Conservation (phyloP, 1,140 invertebrate genomes). For the Achatina immaculata region DNA sequence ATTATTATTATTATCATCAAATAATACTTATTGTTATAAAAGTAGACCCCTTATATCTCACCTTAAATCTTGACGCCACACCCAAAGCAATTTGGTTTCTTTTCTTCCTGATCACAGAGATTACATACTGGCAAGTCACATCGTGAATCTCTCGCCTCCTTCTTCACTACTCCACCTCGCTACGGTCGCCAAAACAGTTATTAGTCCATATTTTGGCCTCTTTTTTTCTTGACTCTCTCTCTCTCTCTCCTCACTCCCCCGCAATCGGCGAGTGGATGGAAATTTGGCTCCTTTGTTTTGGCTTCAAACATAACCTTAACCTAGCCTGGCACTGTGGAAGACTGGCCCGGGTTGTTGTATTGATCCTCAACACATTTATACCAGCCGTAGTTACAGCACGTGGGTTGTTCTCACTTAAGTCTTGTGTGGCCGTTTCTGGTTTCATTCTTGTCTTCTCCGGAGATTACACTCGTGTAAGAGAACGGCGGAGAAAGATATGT, state of each 20-base stretch:
- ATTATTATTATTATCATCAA: too few species aligned
- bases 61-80: too few species aligned
- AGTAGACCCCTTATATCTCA: too few species aligned
- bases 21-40: too few species aligned
- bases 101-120: too few species aligned
- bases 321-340: neutral
- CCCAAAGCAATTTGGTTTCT: too few species aligned
- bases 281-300: neutral
- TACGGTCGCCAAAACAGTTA: neutral
- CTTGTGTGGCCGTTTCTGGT: neutral
- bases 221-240: constrained; percentile 2
- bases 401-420: neutral
- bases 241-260: too few species aligned
- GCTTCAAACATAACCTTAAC: neutral
- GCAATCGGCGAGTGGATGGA: neutral
- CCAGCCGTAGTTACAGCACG: neutral
- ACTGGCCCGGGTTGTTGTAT: neutral
- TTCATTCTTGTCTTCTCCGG: neutral
- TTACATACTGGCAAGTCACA: too few species aligned
- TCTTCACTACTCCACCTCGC: too few species aligned
- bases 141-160: too few species aligned
- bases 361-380: neutral
- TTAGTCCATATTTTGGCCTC: neutral
- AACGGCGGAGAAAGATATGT: too few species aligned
- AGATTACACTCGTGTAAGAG: neutral